Evolutionary conservation across 2,888 invertebrate genomes (phyloP).

Genomic region (Drosophila niveifrons): DNA sequence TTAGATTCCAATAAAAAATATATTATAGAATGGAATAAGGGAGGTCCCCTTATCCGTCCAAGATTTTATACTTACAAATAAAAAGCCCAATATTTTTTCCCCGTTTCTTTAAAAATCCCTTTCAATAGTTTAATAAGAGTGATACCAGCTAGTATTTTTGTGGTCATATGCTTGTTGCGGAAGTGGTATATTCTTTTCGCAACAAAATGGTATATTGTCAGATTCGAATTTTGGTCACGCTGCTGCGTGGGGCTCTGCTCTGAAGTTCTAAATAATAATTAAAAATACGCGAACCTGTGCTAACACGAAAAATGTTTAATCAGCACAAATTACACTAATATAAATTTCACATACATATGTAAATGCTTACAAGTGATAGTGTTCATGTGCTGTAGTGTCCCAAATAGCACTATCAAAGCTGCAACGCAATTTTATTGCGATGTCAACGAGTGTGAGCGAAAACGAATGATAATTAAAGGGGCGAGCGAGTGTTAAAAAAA

Average conservation of each 20-base stretch:
- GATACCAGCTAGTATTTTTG: not conserved
- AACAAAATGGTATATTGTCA: not conserved
- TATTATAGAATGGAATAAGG: no score
- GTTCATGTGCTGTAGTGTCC: constrained; percentile 11
- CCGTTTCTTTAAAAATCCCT: no score
- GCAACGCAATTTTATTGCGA: constrained; percentile 66
- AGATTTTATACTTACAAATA: no score
- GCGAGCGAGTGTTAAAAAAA: constrained; percentile 64
- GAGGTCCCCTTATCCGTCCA: no score
- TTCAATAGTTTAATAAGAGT: not conserved
- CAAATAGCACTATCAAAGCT: constrained; percentile 52
- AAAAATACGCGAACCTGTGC: constrained; percentile 38
- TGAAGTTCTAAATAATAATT: constrained; percentile 48
- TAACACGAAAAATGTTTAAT: constrained; percentile 38
- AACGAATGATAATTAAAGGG: constrained; percentile 41
- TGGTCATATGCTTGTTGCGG: not conserved
- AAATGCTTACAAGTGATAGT: constrained; percentile 12
- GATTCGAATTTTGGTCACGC: constrained; percentile 30
- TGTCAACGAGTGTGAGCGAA: constrained; percentile 63
- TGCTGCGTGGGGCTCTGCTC: constrained; percentile 28
- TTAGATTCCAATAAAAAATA: no score
- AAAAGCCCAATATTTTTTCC: no score
- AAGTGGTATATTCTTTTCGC: not conserved
- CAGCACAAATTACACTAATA: constrained; percentile 19
- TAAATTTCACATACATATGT: constrained; percentile 1